phyloP scores from a whole-genome alignment of 2,888 invertebrate genomes.

The Lycia hirtaria region DNA sequence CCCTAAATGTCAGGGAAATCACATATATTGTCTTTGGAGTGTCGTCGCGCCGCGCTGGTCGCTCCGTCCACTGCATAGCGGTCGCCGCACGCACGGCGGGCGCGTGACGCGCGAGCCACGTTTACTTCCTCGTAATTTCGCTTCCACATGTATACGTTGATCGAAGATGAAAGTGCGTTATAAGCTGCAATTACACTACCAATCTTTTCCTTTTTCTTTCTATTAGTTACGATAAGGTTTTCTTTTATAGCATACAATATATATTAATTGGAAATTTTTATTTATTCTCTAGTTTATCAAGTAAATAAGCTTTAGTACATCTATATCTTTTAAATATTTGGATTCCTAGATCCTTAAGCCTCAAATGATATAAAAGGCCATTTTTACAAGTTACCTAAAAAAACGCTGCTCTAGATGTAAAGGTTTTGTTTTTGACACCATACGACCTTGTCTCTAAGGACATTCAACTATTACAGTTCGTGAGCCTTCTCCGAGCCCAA shows the following conservation, averaged over 20 bases:
- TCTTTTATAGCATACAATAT: too few species aligned
- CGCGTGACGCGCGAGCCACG: conserved; percentile 18
- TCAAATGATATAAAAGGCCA: too few species aligned
- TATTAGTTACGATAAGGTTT: too few species aligned
- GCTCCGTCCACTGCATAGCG: conserved; percentile 26
- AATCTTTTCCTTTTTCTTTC: neutral
- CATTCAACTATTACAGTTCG: conserved; percentile 52
- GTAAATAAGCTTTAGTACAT: too few species aligned
- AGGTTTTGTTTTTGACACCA: conserved; percentile 33
- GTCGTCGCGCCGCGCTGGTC: conserved; percentile 4
- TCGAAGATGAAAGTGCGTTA: conserved; percentile 60
- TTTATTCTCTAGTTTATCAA: too few species aligned
- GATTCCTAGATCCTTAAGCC: too few species aligned
- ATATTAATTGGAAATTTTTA: too few species aligned
- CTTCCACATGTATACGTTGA: conserved; percentile 52
- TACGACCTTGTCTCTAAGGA: conserved; percentile 53
- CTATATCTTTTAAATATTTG: too few species aligned
- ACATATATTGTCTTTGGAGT: conserved; percentile 42
- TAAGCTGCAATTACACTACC: conserved; percentile 15
- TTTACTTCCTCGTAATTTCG: conserved; percentile 66
- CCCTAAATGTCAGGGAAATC: conserved; percentile 46
- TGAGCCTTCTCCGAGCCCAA: conserved; percentile 53
- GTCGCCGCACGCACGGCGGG: conserved; percentile 54
- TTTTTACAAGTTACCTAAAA: neutral
- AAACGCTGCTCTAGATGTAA: neutral